Base-by-base conservation (phyloP, 2,888 invertebrate species). In the Griposia aprilina region DNA sequence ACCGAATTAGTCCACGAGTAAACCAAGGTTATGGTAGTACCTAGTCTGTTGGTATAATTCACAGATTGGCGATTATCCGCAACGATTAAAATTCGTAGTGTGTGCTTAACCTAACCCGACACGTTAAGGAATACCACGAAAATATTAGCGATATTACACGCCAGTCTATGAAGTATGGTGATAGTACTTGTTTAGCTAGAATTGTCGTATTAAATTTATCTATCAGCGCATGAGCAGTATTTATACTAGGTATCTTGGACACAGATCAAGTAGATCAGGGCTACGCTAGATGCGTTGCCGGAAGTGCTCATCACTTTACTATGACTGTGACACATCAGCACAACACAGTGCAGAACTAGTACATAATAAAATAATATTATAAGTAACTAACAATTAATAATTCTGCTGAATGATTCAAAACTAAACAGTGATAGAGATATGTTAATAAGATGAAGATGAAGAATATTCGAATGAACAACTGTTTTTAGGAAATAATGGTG, bases 191-290 rank as follows among this genome's bases (percentile, higher is more conserved):
- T 11, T 6, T 60, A 59, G 59, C 23, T n/a, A 52, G 15, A 26
- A 62, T 10, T 30, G 55, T 50, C 5, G 15, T 50, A 73, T 69
- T 55, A 60, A 63, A 73, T 45, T 20, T 71, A 71, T 48, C 23
- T 72, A 30, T 74, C 59, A 71, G 30, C 59, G n/a, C 63, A 26
- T n/a, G 23, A 62, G 23, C 13, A n/a, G 57, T 66, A 57, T 69
- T 52, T 69, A 69, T 36, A 59, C 7, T 36, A 11, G 2, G n/a
- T 41, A 63, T 74, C 79, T 82, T 82, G 82, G 83, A 74, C 70
- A 52, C 23, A 11, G 36, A 83, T 82, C 84, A 83, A 83, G 23
- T 83, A 50, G 83, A 83, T 83, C 80, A 80, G 36, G 82, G 84
- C 2, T 69, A 65, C 23, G 23, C 68, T 68, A 63, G 67, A 60